These are phyloP conservation scores for Naja naja DNA, from an alignment of 2,113 vertebrate genomes.

Conservation along the genomic window DNA sequence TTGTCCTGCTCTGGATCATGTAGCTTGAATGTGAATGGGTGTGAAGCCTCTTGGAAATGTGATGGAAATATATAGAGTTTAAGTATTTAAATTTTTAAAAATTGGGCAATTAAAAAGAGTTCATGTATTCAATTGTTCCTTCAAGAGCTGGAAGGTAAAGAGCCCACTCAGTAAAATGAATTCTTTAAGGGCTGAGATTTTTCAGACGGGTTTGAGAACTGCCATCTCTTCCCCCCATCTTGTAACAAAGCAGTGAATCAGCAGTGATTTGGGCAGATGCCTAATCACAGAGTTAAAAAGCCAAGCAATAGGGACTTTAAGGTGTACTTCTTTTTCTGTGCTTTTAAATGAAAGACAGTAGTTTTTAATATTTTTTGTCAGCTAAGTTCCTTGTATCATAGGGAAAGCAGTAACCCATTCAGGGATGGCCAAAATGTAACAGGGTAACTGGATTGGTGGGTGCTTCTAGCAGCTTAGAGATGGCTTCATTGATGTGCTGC, in stretches of 20 bases:
- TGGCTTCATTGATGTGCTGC: neutral
- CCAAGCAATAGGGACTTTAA: neutral
- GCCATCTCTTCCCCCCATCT: neutral
- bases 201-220: neutral
- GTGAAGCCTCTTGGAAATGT: neutral
- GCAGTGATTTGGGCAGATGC: neutral
- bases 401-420: neutral
- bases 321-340: neutral
- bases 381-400: neutral
- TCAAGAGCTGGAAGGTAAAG: neutral
- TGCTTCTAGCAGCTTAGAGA: neutral
- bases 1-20: neutral
- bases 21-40: neutral
- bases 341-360: neutral
- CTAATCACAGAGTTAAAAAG: neutral
- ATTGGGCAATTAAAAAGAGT: neutral
- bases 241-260: neutral
- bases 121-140: neutral
- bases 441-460: neutral
- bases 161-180: neutral
- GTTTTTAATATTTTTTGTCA: neutral
- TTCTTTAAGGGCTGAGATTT: neutral
- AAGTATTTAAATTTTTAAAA: neutral
- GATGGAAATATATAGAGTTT: neutral
- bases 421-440: neutral